A percentile compares a stretch with the other conserved stretches of the same genome.
Evolutionary conservation across 2,797 vertebrate genomes (phyloP).

Genomic region (Pelodytes ibericus): DNA sequence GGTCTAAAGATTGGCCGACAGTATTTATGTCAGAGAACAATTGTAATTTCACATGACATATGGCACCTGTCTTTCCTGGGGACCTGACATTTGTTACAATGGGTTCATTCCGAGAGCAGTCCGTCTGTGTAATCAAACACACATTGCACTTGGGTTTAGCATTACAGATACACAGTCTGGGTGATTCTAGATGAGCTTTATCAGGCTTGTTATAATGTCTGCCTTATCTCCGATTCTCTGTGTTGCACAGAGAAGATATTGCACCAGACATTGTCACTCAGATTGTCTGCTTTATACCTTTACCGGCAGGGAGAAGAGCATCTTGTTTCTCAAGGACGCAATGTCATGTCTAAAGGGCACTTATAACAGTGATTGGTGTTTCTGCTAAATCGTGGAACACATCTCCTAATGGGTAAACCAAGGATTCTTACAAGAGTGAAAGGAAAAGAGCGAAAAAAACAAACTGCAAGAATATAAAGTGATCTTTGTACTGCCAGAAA

Average conservation of each 20-base stretch:
- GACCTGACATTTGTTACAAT: slow-evolving; percentile 8
- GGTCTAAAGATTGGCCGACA: no score
- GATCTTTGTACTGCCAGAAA: no score
- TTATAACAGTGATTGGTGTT: background rate
- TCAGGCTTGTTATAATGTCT: background rate
- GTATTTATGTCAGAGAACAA: no score
- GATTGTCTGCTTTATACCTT: background rate
- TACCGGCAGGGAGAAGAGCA: background rate
- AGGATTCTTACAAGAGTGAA: background rate
- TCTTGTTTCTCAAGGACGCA: background rate
- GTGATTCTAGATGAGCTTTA: background rate
- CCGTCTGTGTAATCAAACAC: slow-evolving; percentile 14
- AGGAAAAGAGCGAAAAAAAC: no score
- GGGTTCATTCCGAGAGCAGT: background rate
- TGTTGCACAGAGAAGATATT: background rate
- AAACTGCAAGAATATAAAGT: no score
- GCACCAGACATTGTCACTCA: background rate
- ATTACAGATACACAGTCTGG: background rate
- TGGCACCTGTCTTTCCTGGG: background rate
- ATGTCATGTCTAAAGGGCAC: background rate
- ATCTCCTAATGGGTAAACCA: background rate
- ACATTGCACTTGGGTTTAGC: background rate
- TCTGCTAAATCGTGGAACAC: background rate
- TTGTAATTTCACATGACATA: no score
- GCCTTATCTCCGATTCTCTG: background rate